phyloP scores from a whole-genome alignment of 2,797 vertebrate species.

The Sylvia borin region DNA sequence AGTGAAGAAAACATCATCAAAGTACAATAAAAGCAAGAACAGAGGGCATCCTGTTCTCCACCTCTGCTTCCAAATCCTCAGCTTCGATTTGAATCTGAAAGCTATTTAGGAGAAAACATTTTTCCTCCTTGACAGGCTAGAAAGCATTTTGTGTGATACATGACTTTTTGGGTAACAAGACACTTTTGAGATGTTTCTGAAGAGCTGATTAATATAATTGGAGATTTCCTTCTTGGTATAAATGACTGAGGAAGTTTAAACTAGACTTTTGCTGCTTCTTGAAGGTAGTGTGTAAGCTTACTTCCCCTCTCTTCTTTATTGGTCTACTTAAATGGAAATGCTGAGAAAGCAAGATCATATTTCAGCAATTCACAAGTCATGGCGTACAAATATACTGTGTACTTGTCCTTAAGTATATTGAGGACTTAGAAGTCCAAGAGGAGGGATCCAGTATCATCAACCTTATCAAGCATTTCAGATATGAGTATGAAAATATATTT shows the following conservation, averaged over 20 bases:
- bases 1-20: background rate
- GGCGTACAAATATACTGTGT: background rate
- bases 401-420: background rate
- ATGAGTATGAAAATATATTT: background rate
- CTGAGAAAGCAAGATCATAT: background rate
- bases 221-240: background rate
- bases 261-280: background rate
- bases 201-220: constrained; percentile 1
- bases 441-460: background rate
- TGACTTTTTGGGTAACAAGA: background rate
- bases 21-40: background rate
- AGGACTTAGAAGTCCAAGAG: background rate
- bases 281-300: background rate
- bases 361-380: background rate
- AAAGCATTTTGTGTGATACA: background rate
- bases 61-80: background rate
- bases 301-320: background rate
- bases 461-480: background rate
- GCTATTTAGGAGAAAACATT: background rate
- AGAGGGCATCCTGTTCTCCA: background rate
- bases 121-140: background rate
- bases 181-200: background rate
- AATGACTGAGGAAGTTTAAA: background rate
- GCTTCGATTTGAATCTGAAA: background rate
- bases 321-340: background rate